Evolutionary conservation across 2,113 vertebrate species (phyloP), one percentile per base, ranked within the genome.

Genomic region (Corythaeola cristata): DNA sequence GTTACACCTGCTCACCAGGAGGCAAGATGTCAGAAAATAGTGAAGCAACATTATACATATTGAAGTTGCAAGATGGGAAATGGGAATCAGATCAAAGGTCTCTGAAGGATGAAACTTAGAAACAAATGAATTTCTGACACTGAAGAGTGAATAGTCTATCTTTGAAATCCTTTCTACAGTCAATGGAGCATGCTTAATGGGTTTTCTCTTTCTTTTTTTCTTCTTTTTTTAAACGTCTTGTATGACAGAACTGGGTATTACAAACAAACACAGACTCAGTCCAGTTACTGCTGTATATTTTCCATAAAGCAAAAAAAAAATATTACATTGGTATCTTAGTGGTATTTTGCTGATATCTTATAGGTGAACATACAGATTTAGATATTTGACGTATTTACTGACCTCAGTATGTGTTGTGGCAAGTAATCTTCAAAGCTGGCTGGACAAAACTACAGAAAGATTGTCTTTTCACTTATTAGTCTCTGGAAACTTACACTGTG

Each of bases 11-110:
- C 91, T 98, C 93, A 93, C 93, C 68, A 67, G 64, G 90, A 98
- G 91, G 86, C 86, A 97, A 97, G 95, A 96, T 98, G 97, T 98
- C 97, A 98, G 90, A 91, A 98, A 97, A 97, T 98, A 98, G 98
- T 96, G 95, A 97, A 97, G 96, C 92, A 96, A 95, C 86, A 92
- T 94, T 97, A 96, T 90, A 96, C 55, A 96, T 93, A 79, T 74
- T 94, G 92, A 97, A 95, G 95, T 73, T 97, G 87, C 88, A 97
- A 96, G 90, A 96, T 81, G 71, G 85, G 79, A 96, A 98, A 97
- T 45, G 44, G 72, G 81, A 97, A 96, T 96, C 84, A 94, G 94
- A 98, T 97, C 96, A 97, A 97, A 98, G 96, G 95, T 96, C 91
- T 97, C 91, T 96, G 85, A 98, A 95, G 88, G 85, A 97, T 74